These are phyloP conservation scores for Eueides isabella DNA, from an alignment of 1,140 invertebrate species.

Conservation along the genomic window DNA sequence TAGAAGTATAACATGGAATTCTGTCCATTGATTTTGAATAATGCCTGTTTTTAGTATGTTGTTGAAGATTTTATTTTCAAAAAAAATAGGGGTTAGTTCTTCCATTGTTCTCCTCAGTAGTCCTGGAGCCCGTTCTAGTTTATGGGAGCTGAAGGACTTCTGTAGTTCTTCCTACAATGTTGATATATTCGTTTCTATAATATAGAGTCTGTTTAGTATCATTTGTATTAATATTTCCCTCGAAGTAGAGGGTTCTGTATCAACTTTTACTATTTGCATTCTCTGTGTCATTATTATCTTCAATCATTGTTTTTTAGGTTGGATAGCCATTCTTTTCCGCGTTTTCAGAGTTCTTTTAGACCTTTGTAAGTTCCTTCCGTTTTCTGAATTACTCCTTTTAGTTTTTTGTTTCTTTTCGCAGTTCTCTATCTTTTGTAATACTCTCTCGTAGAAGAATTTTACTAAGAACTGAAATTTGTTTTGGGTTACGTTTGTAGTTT, in stretches of 20 bases:
- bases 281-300: not conserved
- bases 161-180: not conserved
- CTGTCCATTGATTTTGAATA: too few relatives aligned
- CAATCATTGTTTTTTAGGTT: not conserved
- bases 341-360: not conserved
- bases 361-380: conserved; percentile 14
- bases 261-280: not conserved
- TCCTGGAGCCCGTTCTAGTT: conserved; percentile 32
- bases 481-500: too few relatives aligned
- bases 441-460: conserved; percentile 14
- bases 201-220: too few relatives aligned
- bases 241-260: not conserved
- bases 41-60: too few relatives aligned
- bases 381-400: not conserved
- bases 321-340: conserved; percentile 19
- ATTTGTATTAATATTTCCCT: not conserved
- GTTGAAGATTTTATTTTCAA: too few relatives aligned
- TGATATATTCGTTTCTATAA: not conserved
- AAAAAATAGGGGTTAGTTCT: conserved; percentile 30
- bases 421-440: conserved; percentile 21
- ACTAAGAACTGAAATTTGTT: conserved; percentile 4
- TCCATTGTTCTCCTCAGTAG: conserved; percentile 28
- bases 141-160: not conserved
- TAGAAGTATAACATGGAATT: too few relatives aligned
- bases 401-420: not conserved